Conservation (phyloP, 2,888 invertebrate species). For the Trachelus iudaicus region DNA sequence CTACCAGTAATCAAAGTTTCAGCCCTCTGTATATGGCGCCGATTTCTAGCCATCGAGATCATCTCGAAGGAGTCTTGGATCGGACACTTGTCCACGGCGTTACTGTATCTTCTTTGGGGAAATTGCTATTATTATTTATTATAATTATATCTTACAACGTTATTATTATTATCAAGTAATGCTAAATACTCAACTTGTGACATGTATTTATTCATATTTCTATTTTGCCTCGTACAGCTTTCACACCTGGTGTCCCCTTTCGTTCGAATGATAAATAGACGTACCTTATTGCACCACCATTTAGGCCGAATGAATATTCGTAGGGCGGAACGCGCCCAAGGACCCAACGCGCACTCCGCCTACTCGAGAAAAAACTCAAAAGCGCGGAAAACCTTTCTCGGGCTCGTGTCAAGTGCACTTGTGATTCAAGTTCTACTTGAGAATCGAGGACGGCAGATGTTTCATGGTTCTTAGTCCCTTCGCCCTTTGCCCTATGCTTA, state of each 20-base stretch:
- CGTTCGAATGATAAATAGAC: not conserved
- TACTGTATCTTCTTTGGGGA: too few relatives aligned
- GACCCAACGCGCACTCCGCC: not conserved
- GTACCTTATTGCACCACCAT: not conserved
- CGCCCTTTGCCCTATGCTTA: not conserved
- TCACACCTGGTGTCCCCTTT: not conserved
- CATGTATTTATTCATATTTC: not conserved
- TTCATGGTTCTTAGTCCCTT: conserved; percentile 8
- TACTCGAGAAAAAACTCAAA: not conserved
- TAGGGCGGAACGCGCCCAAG: not conserved
- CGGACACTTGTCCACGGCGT: not conserved
- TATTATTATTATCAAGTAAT: not conserved
- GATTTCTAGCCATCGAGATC: not conserved
- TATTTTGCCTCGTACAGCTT: not conserved
- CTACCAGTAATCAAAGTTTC: not conserved
- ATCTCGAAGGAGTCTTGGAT: not conserved
- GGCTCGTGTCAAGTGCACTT: conserved; percentile 1
- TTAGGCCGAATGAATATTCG: not conserved
- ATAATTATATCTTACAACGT: not conserved
- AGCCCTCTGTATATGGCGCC: not conserved
- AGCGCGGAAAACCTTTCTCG: conserved; percentile 5
- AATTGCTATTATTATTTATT: not conserved
- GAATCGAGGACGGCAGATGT: conserved; percentile 36
- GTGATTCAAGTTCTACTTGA: conserved; percentile 30
- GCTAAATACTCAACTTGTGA: not conserved